These are phyloP conservation scores for Paramormyrops kingsleyae DNA, from an alignment of 2,113 vertebrate species.

Conservation along the genomic window DNA sequence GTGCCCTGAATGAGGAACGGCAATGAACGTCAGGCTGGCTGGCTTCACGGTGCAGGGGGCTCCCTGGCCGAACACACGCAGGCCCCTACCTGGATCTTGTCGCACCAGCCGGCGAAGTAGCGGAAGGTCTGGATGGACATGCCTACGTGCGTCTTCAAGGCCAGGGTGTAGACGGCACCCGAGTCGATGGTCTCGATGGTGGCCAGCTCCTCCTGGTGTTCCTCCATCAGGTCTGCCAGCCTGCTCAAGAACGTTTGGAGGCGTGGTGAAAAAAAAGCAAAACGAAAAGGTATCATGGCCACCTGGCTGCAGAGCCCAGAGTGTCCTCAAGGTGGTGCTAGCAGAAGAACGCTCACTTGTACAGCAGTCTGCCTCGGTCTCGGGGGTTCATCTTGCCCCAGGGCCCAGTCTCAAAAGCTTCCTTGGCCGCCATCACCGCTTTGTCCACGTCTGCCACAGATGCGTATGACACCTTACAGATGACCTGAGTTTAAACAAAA, in stretches of 20 bases:
- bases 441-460: constrained; percentile 68
- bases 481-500: constrained; percentile 47
- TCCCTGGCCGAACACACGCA: background rate
- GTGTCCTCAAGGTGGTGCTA: background rate
- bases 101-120: constrained; percentile 79
- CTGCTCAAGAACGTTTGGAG: constrained; percentile 34
- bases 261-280: background rate
- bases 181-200: constrained; percentile 73
- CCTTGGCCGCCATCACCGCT: constrained; percentile 72
- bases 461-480: constrained; percentile 67
- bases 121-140: constrained; percentile 79
- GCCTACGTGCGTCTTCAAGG: constrained; percentile 74
- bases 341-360: constrained; percentile 51
- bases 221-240: constrained; percentile 74
- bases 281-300: background rate
- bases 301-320: background rate
- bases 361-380: constrained; percentile 65
- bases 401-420: constrained; percentile 72
- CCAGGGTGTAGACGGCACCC: constrained; percentile 75
- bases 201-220: constrained; percentile 72
- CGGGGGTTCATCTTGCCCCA: constrained; percentile 74
- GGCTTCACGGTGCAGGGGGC: too few species aligned
- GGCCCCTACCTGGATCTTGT: constrained; percentile 72
- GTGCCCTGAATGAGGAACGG: constrained; percentile 56
- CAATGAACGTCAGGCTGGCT: background rate